Base-by-base conservation (phyloP, 2,113 vertebrate species). In the Solea solea region DNA sequence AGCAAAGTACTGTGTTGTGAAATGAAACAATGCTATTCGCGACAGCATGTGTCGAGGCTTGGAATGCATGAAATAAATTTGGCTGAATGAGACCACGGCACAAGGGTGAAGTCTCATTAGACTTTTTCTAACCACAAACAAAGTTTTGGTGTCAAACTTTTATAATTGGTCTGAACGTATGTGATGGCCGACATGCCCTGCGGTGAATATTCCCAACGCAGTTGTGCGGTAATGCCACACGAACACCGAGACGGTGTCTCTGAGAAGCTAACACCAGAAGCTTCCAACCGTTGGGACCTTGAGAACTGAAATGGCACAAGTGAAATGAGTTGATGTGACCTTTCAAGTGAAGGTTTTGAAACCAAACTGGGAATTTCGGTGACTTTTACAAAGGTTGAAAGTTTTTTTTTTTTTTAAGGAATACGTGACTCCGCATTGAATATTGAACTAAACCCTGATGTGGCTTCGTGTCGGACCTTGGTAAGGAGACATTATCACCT, bases 121-220 rank as follows among this genome's bases (percentile, higher is more conserved):
- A 16, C 44, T 69, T 76, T 64, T 65, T 72, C 52, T 28, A 49
- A 85, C 72, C 70, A 77, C 71, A 74, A 78, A 88, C 82, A 81
- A 84, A 84, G 21, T 40, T 86, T 69, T 9, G 76, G 51, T 55
- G 69, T 51, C 73, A 7, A 69, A 72, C 69, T 83, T 75, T 69
- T 54, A 48, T 62, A 80, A 55, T 16, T 54, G 44, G 13, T 4
- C 1, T 77, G 9, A n/a, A 21, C 16, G 9, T 46, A 39, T 48
- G 10, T 50, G 54, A 34, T 2, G 34, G 5, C 34, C 34, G 34
- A 6, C 34, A 6, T 34, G 34, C 5, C 34, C 34, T 34, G 16
- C 14, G 50, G 21, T 27, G 10, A 52, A 34, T 70, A 39, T 66
- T 61, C 27, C 3, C 25, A 7, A 34, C n/a, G 9, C 9, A 57